Base-by-base conservation (phyloP, 2,113 vertebrate species). In the Lipotes vexillifer region DNA sequence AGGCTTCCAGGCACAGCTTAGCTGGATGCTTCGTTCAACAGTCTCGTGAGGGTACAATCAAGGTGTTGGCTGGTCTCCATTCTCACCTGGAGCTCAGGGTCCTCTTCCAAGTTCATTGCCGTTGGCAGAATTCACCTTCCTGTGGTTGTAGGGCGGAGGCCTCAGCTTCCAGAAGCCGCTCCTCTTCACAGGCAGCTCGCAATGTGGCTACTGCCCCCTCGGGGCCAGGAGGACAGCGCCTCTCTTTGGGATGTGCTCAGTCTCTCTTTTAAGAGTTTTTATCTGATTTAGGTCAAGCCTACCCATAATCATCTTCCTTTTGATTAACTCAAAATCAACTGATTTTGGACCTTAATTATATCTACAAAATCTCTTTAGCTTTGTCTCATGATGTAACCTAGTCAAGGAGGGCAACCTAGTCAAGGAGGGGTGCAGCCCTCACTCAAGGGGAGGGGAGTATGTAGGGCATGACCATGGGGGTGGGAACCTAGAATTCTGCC, bases 181-280 rank as follows among this genome's bases (percentile, higher is more conserved):
- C 11, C 4, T 68, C 12, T 83, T 59, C 25, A 9, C 4, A 18
- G n/a, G 49, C n/a, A 31, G 36, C 4, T 63, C 46, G 36, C 8
- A 63, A 9, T 1, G 38, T 46, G 21, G 1, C 27, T 44, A 1
- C 55, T 78, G 18, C 6, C 91, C 14, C 61, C 87, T 74, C 46
- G 68, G 83, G 38, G 14, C 12, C 4, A 18, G 18, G 52, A 63
- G 38, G 41, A 61, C 33, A 80, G 27, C 11, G 0, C 27, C 33
- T 78, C 14, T 68, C 15, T 87, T 97, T 13, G 59, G 31, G 23
- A 87, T 72, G 80, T 31, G 1, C 15, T 27, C 41, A 49, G 52
- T 36, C 8, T 20, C 59, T 85, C 65, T 85, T 88, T 88, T 41
- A 81, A 80, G 65, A 87, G 13, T 46, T 91, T 93, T 87, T 68